These are phyloP conservation scores for Pungitius pungitius DNA, from an alignment of 2,113 vertebrate genomes.

Conservation along the genomic window DNA sequence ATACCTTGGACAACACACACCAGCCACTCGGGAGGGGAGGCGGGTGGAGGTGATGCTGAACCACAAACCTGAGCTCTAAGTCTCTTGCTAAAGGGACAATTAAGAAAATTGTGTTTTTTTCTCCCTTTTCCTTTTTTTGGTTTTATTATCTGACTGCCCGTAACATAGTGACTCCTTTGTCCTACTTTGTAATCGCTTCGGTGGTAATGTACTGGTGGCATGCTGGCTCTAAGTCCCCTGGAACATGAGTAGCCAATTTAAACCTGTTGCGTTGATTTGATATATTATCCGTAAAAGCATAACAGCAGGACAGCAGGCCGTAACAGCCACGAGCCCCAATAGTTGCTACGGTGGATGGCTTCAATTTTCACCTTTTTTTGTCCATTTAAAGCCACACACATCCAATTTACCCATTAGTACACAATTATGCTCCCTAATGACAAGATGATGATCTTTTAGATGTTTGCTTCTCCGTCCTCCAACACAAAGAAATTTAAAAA, in stretches of 20 bases:
- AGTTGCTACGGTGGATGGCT: neutral
- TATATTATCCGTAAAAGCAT: neutral
- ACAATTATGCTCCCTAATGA: slow-evolving; percentile 6
- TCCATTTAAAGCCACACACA: neutral
- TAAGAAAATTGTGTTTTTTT: slow-evolving; percentile 1
- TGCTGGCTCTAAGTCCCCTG: neutral
- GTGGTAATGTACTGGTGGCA: neutral
- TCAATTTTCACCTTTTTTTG: slow-evolving; percentile 1
- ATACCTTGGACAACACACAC: slow-evolving; percentile 70
- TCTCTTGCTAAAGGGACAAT: slow-evolving; percentile 4
- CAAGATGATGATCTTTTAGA: neutral
- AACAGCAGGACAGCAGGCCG: neutral
- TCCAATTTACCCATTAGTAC: neutral
- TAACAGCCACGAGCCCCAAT: neutral
- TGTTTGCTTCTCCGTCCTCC: neutral
- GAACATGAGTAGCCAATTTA: neutral
- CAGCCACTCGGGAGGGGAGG: slow-evolving; percentile 29
- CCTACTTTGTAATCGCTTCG: neutral
- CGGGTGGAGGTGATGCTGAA: slow-evolving; percentile 39
- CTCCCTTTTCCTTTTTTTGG: neutral
- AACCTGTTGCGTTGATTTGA: slow-evolving; percentile 1
- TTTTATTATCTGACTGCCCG: neutral
- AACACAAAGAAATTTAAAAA: neutral
- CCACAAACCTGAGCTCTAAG: slow-evolving; percentile 5
- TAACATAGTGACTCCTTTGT: neutral